These are phyloP conservation scores for Lepidurus packardi DNA, from an alignment of 1,140 invertebrate genomes.

Conservation along the genomic window DNA sequence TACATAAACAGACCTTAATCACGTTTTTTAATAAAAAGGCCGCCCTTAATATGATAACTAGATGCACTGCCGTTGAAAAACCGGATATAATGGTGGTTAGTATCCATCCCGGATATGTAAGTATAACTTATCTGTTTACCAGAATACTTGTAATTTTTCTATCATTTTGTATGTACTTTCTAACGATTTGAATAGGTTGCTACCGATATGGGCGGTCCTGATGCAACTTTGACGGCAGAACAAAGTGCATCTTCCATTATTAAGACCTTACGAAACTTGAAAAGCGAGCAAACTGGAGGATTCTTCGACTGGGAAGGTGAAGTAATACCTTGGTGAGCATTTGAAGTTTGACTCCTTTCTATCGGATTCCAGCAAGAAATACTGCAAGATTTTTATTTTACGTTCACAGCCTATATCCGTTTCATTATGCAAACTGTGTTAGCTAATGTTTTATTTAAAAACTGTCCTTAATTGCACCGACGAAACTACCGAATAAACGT, in stretches of 20 bases:
- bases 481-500: no score
- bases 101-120: conserved; percentile 62
- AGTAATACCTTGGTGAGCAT: conserved; percentile 62
- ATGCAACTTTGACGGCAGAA: conserved; percentile 64
- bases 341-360: no score
- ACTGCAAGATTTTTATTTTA: no score
- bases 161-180: not conserved
- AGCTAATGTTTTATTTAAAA: no score
- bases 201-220: conserved; percentile 41
- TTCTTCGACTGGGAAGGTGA: conserved; percentile 72
- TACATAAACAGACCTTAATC: no score
- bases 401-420: no score
- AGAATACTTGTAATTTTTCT: not conserved
- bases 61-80: conserved; percentile 67
- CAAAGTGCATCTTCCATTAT: conserved; percentile 60
- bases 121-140: not conserved
- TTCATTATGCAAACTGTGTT: no score
- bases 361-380: no score
- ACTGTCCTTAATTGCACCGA: no score
- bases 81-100: conserved; percentile 63
- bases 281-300: conserved; percentile 60
- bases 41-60: conserved; percentile 79
- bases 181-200: conserved; percentile 7
- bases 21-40: conserved; percentile 49
- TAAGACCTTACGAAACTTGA: conserved; percentile 55